phyloP scores from a whole-genome alignment of 2,797 vertebrate genomes.

The Thunnus albacares region DNA sequence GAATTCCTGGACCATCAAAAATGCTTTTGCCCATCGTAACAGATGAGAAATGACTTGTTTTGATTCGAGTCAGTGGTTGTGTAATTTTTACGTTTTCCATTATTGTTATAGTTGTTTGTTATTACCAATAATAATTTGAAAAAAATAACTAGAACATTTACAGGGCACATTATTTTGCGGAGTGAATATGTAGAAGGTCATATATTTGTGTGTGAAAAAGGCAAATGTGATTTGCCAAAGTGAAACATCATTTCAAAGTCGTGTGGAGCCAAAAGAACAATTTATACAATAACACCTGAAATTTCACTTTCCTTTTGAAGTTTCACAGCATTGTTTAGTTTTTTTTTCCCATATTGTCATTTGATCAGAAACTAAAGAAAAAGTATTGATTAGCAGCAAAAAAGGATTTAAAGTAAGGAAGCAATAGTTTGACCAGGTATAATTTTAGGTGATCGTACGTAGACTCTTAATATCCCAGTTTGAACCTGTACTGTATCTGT shows the following conservation, averaged over 20 bases:
- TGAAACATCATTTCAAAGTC: slow-evolving; percentile 32
- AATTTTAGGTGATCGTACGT: slow-evolving; percentile 43
- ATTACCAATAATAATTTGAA: not conserved
- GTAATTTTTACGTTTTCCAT: not conserved
- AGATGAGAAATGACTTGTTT: not conserved
- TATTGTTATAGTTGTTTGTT: not conserved
- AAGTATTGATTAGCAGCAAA: slow-evolving; percentile 52
- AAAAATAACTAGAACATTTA: slow-evolving; percentile 9
- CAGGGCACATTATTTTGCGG: not conserved
- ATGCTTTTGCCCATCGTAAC: slow-evolving; percentile 3
- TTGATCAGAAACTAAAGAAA: not conserved
- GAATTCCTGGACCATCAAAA: no score
- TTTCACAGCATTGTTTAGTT: slow-evolving; percentile 49
- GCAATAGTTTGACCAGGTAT: slow-evolving; percentile 51
- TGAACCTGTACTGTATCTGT: slow-evolving; percentile 52
- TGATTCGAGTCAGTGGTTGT: not conserved
- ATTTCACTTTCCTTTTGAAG: slow-evolving; percentile 25
- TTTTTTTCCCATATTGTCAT: slow-evolving; percentile 11
- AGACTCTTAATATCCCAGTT: slow-evolving; percentile 56
- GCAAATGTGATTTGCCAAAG: slow-evolving; percentile 11
- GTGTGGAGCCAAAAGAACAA: slow-evolving; percentile 6
- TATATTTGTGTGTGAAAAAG: slow-evolving; percentile 9
- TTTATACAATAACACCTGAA: slow-evolving; percentile 16
- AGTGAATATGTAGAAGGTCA: slow-evolving; percentile 7
- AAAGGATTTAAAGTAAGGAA: slow-evolving; percentile 56